A percentile compares a stretch with the other conserved stretches of the same genome.
Evolutionary conservation across 2,797 vertebrate genomes (phyloP).

Genomic region (Erpetoichthys calabaricus): DNA sequence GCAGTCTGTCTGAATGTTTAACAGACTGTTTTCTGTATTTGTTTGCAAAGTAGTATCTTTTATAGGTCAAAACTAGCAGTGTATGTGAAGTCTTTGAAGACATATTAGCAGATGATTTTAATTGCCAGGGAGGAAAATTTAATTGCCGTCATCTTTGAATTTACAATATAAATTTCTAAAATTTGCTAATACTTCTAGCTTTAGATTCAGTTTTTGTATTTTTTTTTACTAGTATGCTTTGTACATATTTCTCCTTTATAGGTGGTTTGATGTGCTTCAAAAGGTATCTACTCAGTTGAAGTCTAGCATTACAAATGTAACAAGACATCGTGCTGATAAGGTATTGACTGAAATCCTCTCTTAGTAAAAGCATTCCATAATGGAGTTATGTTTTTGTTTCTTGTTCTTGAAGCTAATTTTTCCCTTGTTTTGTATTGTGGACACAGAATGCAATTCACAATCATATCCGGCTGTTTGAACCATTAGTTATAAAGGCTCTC

Average conservation of each 20-base stretch:
- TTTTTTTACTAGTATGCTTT: slow-evolving; percentile 6
- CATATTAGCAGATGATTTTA: too few relatives aligned
- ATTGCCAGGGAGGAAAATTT: too few relatives aligned
- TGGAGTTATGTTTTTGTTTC: background rate
- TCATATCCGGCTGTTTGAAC: slow-evolving; percentile 94
- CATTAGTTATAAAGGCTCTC: slow-evolving; percentile 91
- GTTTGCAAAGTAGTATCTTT: too few relatives aligned
- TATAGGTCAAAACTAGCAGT: too few relatives aligned
- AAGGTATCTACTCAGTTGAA: slow-evolving; percentile 82
- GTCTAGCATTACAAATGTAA: slow-evolving; percentile 68
- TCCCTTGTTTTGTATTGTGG: background rate
- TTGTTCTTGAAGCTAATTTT: background rate
- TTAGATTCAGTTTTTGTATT: background rate
- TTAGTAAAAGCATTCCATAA: background rate
- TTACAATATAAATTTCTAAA: too few relatives aligned
- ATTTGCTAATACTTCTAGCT: too few relatives aligned
- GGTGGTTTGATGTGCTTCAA: slow-evolving; percentile 96
- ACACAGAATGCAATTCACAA: slow-evolving; percentile 83
- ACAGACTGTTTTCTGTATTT: too few relatives aligned
- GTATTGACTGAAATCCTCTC: slow-evolving; percentile 30
- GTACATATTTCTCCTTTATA: slow-evolving; percentile 23
- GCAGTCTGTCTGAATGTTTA: too few relatives aligned
- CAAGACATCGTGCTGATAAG: slow-evolving; percentile 87
- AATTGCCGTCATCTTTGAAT: too few relatives aligned
- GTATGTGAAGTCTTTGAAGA: too few relatives aligned